Percentiles rank a stretch among this genome's conserved stretches.
phyloP scores from a whole-genome alignment of 2,113 vertebrate genomes.

The Heliornis fulica region DNA sequence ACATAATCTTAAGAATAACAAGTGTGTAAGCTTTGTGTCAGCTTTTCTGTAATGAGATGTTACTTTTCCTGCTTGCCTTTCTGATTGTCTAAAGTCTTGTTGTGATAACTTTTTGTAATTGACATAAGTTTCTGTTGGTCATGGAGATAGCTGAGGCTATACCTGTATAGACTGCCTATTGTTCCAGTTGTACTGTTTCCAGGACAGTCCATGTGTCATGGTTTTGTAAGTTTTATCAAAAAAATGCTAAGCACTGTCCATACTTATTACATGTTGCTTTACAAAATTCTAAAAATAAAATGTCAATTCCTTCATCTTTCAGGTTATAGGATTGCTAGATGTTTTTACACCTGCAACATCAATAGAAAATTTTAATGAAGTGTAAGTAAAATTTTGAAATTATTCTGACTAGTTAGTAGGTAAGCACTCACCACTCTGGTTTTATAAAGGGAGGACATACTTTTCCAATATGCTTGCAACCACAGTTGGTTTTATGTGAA shows the following conservation, averaged over 20 bases:
- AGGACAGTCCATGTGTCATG: not conserved
- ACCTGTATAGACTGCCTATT: not conserved
- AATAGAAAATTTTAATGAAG: slow-evolving; percentile 92
- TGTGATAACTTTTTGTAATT: not conserved
- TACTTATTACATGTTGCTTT: not conserved
- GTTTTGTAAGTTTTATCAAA: not conserved
- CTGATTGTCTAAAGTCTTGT: not conserved
- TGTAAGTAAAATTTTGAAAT: slow-evolving; percentile 78
- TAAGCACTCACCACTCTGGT: not conserved
- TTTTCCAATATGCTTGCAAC: not conserved
- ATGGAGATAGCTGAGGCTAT: not conserved
- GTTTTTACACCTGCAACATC: slow-evolving; percentile 92
- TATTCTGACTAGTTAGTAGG: not conserved
- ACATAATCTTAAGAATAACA: not conserved
- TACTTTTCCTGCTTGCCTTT: not conserved
- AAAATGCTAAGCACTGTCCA: not conserved
- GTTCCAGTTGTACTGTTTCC: not conserved
- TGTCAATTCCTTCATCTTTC: not conserved
- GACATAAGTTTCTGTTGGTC: not conserved
- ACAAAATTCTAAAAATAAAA: not conserved
- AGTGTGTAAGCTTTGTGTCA: not conserved
- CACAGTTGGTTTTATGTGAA: not conserved
- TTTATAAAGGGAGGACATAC: not conserved
- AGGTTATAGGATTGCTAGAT: slow-evolving; percentile 89
- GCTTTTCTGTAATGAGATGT: not conserved